Percentiles rank a stretch among this genome's conserved stretches.
Conservation (phyloP, 2,797 vertebrate species). For the Centropyge bicolor region DNA sequence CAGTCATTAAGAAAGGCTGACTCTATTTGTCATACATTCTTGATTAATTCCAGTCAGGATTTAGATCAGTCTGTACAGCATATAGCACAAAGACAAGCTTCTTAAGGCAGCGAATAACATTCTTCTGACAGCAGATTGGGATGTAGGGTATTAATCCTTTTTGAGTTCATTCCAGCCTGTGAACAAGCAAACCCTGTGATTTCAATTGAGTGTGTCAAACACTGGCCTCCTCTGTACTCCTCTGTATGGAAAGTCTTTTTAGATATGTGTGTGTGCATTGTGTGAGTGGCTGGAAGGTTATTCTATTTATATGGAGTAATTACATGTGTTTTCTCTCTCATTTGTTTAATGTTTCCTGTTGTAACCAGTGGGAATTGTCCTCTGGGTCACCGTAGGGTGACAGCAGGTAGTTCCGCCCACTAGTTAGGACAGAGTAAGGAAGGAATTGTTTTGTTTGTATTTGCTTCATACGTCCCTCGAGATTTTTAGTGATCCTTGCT, state of each 20-base stretch:
- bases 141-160: conserved; percentile 31
- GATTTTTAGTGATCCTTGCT: no score
- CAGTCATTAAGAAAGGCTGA: conserved; percentile 9
- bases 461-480: no score
- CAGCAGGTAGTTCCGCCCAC: no score
- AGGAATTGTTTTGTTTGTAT: no score
- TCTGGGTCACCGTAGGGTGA: no score
- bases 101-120: not conserved
- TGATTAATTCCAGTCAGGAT: conserved; percentile 18
- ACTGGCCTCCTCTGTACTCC: conserved; percentile 5
- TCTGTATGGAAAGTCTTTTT: not conserved
- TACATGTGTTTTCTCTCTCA: no score
- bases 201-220: not conserved
- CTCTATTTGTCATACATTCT: not conserved
- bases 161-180: conserved; percentile 22
- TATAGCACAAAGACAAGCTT: conserved; percentile 20
- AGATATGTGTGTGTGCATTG: no score
- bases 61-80: not conserved
- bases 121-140: not conserved
- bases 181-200: conserved; percentile 28
- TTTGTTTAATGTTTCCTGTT: no score
- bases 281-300: no score
- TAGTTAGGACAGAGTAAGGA: no score
- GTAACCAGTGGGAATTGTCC: no score
- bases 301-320: no score